These are phyloP conservation scores for Spodoptera picta DNA, from an alignment of 2,888 invertebrate genomes.

Conservation along the genomic window DNA sequence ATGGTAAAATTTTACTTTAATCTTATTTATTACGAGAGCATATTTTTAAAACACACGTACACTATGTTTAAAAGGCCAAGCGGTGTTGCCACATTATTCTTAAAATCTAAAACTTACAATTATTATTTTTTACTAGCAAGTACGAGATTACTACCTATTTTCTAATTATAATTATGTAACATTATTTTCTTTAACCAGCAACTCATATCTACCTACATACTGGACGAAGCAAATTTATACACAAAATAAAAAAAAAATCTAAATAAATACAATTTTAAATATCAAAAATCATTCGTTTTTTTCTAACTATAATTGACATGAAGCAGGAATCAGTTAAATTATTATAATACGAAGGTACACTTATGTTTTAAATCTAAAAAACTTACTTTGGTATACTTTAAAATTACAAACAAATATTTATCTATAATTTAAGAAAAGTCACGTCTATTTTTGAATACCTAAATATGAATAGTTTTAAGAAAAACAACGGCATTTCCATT, in stretches of 20 bases:
- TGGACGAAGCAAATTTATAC: constrained; percentile 57
- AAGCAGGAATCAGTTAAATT: constrained; percentile 79
- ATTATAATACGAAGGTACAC: constrained; percentile 57
- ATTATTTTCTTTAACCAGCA: constrained; percentile 57
- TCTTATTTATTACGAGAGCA: constrained; percentile 61
- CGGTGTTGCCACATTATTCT: constrained; percentile 86
- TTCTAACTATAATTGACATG: constrained; percentile 85
- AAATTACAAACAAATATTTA: constrained; percentile 38
- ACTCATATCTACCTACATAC: constrained; percentile 59
- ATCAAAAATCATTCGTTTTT: constrained; percentile 69
- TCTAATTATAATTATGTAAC: constrained; percentile 63
- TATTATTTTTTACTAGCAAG: constrained; percentile 60
- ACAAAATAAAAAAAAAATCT: constrained; percentile 55
- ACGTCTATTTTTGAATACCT: constrained; percentile 54
- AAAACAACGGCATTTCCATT: constrained; percentile 3
- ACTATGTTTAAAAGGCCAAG: constrained; percentile 88
- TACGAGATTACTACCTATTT: constrained; percentile 74
- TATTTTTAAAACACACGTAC: constrained; percentile 78
- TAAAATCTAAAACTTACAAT: constrained; percentile 53
- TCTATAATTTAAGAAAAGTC: constrained; percentile 51
- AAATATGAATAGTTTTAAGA: constrained; percentile 33
- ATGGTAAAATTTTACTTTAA: constrained; percentile 64
- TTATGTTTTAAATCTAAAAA: constrained; percentile 35
- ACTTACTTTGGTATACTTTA: constrained; percentile 74
- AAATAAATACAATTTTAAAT: constrained; percentile 72